Conservation (phyloP, 2,888 invertebrate species). For the Dexiosoma caninum region DNA sequence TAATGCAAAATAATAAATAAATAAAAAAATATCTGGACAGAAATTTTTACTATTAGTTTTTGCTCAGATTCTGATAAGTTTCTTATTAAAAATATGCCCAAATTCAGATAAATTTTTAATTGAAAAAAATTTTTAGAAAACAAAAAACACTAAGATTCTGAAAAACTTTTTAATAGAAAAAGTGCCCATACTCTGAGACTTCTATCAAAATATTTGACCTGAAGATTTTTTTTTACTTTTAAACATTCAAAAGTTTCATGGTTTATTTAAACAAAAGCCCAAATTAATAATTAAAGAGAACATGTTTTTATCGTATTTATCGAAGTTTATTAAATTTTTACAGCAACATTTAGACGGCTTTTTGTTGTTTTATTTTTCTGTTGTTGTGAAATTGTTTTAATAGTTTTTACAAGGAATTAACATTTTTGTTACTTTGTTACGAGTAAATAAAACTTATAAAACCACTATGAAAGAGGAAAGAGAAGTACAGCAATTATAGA, state of each 20-base stretch:
- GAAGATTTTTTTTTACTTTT: too few relatives aligned
- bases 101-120: too few relatives aligned
- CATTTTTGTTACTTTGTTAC: background rate
- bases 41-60: background rate
- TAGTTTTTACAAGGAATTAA: constrained; percentile 1
- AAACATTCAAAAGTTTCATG: too few relatives aligned
- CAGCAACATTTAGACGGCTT: too few relatives aligned
- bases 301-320: constrained; percentile 14
- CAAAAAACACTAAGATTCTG: too few relatives aligned
- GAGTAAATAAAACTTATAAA: background rate
- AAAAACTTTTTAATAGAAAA: too few relatives aligned
- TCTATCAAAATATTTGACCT: background rate
- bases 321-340: constrained; percentile 28
- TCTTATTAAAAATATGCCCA: too few relatives aligned
- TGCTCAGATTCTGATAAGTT: too few relatives aligned
- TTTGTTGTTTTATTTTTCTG: too few relatives aligned
- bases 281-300: background rate
- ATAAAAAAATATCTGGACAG: background rate
- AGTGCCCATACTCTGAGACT: too few relatives aligned
- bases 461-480: background rate
- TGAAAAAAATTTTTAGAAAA: too few relatives aligned
- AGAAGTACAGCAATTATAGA: constrained; percentile 12
- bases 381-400: background rate
- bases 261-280: background rate
- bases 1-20: too few relatives aligned